Conservation (phyloP, 2,113 vertebrate species). For the Phalacrocorax pelagicus region DNA sequence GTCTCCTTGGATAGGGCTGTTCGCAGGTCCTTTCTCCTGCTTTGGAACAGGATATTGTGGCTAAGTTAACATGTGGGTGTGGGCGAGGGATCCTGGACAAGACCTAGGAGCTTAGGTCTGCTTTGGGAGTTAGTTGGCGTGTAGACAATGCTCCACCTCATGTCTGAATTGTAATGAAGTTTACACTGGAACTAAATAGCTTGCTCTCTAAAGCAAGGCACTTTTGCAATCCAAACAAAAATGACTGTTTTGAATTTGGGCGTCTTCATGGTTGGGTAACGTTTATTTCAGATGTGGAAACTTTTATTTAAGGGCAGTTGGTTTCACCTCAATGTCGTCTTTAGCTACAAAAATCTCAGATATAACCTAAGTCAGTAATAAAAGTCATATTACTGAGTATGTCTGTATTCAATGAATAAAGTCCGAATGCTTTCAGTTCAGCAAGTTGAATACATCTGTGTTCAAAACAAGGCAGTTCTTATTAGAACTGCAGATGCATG, state of each 20-base stretch:
- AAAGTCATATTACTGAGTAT: neutral
- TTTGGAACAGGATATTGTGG: neutral
- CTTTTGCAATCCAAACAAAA: neutral
- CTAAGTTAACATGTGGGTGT: neutral
- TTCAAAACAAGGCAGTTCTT: neutral
- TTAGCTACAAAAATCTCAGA: neutral
- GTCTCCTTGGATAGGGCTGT: neutral
- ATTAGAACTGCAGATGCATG: neutral
- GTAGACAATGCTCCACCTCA: neutral
- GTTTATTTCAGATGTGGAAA: neutral
- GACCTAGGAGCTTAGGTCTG: neutral
- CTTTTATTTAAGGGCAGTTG: neutral
- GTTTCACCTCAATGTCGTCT: neutral
- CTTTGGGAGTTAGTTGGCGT: neutral
- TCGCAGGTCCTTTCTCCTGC: neutral
- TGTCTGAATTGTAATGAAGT: slow-evolving; percentile 18
- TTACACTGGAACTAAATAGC: slow-evolving; percentile 20
- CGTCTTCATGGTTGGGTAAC: neutral
- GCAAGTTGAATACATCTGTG: neutral
- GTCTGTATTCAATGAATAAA: neutral
- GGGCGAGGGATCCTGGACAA: neutral
- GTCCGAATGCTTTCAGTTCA: neutral
- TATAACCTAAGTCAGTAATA: neutral
- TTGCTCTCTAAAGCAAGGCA: neutral
- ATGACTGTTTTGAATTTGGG: neutral